Evolutionary conservation across 2,113 vertebrate genomes (phyloP).

Genomic region (Motacilla alba): DNA sequence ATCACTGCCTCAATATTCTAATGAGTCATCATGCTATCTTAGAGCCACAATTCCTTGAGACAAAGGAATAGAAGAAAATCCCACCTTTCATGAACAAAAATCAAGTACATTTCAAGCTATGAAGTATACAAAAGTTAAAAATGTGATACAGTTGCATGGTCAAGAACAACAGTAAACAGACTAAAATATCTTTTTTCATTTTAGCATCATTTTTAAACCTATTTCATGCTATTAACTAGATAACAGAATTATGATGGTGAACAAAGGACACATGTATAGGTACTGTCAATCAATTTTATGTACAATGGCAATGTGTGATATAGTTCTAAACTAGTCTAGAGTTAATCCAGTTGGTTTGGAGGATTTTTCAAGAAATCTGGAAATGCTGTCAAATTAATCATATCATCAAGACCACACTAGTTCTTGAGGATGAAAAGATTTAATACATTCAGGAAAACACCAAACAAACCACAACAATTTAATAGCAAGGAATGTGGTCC

Average conservation of each 20-base stretch:
- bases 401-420: not conserved
- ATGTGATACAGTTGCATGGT: not conserved
- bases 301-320: not conserved
- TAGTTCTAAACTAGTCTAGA: not conserved
- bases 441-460: not conserved
- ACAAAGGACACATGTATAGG: not conserved
- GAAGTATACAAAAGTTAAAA: not conserved
- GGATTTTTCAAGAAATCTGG: not conserved
- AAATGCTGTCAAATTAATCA: slow-evolving; percentile 5
- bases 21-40: not conserved
- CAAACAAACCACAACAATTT: not conserved
- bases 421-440: not conserved
- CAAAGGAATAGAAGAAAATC: not conserved
- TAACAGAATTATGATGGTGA: not conserved
- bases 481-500: not conserved
- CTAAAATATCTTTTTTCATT: not conserved
- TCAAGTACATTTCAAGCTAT: not conserved
- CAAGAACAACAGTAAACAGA: not conserved
- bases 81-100: not conserved
- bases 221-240: not conserved
- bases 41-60: not conserved
- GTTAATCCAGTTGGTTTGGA: not conserved
- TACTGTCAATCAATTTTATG: not conserved
- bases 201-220: not conserved
- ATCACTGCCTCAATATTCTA: not conserved